Base-by-base conservation (phyloP, 2,113 vertebrate genomes). In the Atractosteus spatula region DNA sequence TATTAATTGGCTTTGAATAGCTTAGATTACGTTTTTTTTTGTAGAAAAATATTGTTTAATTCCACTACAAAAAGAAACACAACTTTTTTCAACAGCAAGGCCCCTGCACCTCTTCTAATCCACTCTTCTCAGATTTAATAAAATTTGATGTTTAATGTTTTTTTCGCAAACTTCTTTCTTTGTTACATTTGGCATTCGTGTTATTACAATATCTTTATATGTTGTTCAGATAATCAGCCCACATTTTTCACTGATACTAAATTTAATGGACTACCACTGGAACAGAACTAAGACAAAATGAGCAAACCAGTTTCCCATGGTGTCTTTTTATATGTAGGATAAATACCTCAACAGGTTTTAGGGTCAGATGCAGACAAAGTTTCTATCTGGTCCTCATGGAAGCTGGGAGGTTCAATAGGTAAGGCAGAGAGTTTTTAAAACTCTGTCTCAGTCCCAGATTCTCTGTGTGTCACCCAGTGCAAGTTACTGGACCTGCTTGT, bases 171-270 rank as follows among this genome's bases (percentile, higher is more conserved):
- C 10, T 54, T 13, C 16, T 16, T 14, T 44, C 11, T 54, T 54
- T 68, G 47, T 68, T 55, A 68, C n/a, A 55, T n/a, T 59, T 59
- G 56, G 56, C 56, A 59, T 59, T 59, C 13, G 3, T 59, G 7
- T 14, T 59, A 4, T 12, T 59, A 11, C 13, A 14, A 59, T 14
- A 13, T 59, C 14, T 59, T 12, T 59, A 13, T 59, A 12, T 59
- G 13, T 59, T 59, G 56, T 13, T 13, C 56, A 59, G 56, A 59
- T 11, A 29, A 8, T n/a, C 54, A 55, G 29, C n/a, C 56, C 14
- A 13, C 51, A 55, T n/a, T 12, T 16, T 55, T 8, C 7, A 14
- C 45, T 54, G 17, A 55, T 55, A n/a, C 44, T 13, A 7, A 54
- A 54, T 55, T 17, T 55, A 55, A 59, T 14, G 56, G 56, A 59